These are phyloP conservation scores for Crocidura indochinensis DNA, from an alignment of 2,797 vertebrate species.

Conservation along the genomic window DNA sequence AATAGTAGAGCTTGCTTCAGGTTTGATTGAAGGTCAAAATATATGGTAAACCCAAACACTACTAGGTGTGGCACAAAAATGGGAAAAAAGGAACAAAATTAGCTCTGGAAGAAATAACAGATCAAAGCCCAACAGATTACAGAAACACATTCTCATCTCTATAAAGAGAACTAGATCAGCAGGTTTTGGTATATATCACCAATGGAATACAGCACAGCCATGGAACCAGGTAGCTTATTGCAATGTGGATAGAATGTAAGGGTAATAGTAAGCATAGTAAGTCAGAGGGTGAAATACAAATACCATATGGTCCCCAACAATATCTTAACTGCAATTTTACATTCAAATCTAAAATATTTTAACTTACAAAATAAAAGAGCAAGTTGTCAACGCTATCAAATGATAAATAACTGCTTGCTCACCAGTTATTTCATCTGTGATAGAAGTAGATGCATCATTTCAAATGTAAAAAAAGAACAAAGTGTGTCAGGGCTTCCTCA, in stretches of 20 bases:
- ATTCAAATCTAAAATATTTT: not conserved
- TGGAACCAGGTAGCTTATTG: too few relatives aligned
- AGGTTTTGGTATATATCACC: too few relatives aligned
- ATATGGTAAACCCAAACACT: too few relatives aligned
- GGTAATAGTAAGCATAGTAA: too few relatives aligned
- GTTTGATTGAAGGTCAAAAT: too few relatives aligned
- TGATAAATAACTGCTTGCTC: not conserved
- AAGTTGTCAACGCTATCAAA: not conserved
- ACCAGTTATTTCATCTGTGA: not conserved
- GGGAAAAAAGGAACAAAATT: not conserved
- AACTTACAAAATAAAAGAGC: not conserved
- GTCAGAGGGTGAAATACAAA: too few relatives aligned
- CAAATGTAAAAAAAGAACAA: not conserved
- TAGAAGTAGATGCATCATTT: not conserved
- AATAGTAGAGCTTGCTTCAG: too few relatives aligned
- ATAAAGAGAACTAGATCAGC: not conserved
- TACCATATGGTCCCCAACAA: not conserved
- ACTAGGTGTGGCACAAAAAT: too few relatives aligned
- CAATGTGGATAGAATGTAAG: too few relatives aligned
- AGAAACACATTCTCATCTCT: not conserved
- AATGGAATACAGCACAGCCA: too few relatives aligned
- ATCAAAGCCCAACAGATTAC: constrained; percentile 23
- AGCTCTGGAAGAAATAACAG: not conserved
- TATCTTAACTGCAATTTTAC: constrained; percentile 4
- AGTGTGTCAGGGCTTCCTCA: not conserved